Base-by-base conservation (phyloP, 2,888 invertebrate genomes). In the Trachelus iudaicus region DNA sequence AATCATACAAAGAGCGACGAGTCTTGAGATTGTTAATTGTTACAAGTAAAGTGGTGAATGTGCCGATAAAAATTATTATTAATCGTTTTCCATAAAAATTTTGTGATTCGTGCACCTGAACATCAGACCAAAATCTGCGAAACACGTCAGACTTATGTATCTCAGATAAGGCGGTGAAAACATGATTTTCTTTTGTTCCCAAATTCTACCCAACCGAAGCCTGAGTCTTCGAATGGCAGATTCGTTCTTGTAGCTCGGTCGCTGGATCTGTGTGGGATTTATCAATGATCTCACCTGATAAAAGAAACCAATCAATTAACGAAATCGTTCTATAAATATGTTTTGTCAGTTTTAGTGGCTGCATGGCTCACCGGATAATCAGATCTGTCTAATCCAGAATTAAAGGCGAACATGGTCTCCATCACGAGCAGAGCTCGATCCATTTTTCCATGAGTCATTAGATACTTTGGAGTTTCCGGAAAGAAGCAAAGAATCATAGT, bases 381-480 rank as follows among this genome's bases (percentile, higher is more conserved):
- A 79, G 80, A 83, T 81, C 89, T 92, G 68, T 90, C 87, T 76
- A 93, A 84, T 83, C 92, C 93, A 0, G 93, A 93, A 84, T 94
- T 94, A 11, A 93, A 92, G 0, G 92, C 92, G 81, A 93, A 94
- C 82, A 94, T 94, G 87, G 90, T 92, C 87, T 93, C 93, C 85
- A 94, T 91, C 23, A 94, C 94, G 4, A 91, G 85, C 79, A 93
- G 89, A 0, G 94, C 94, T 80, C 92, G 90, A 23, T 93, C 93
- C 4, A 92, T 91, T 75, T 91, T 92, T 84, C 93, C 92, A 1
- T 92, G 93, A 34, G 93, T 89, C 73, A 94, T 91, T 15, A 96
- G 93, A 91, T 96, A 96, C 90, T 96, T 96, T 1, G 96, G 96
- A 87, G 96, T 96, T 91, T 96, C 96, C 0, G 96, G 96, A 91